Percentiles rank a stretch among this genome's conserved stretches.
Conservation (phyloP, 1,140 invertebrate genomes). For the Drosophila pandora region DNA sequence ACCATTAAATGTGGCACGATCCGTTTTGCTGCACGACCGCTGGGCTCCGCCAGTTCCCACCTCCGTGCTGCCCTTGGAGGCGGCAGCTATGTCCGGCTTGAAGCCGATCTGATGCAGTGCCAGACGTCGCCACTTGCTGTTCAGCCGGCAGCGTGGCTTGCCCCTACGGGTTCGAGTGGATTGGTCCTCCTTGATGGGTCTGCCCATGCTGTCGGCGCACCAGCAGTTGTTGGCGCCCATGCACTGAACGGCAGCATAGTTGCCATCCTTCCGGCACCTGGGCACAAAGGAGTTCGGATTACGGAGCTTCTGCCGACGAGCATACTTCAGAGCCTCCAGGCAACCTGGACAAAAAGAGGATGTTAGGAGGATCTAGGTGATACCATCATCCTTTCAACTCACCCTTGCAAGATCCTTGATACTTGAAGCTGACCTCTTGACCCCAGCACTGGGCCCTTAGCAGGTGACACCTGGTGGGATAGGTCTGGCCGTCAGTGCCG, state of each 20-base stretch:
- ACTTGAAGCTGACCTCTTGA: slow-evolving; percentile 87
- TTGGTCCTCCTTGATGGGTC: slow-evolving; percentile 89
- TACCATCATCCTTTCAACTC: slow-evolving; percentile 20
- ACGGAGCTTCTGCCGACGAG: slow-evolving; percentile 62
- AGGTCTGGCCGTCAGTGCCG: slow-evolving; percentile 91
- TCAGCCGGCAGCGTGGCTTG: slow-evolving; percentile 87
- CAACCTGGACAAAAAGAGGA: slow-evolving; percentile 53
- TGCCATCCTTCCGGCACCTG: slow-evolving; percentile 91
- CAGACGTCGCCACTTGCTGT: slow-evolving; percentile 80
- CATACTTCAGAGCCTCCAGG: slow-evolving; percentile 72
- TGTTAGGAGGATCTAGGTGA: not conserved
- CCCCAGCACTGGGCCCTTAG: slow-evolving; percentile 90
- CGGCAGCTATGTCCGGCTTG: slow-evolving; percentile 22
- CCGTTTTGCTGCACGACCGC: slow-evolving; percentile 87
- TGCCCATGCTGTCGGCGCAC: slow-evolving; percentile 92
- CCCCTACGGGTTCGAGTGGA: slow-evolving; percentile 86
- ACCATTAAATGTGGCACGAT: slow-evolving; percentile 91
- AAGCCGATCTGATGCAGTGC: slow-evolving; percentile 53
- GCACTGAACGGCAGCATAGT: slow-evolving; percentile 93
- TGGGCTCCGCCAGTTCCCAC: slow-evolving; percentile 47
- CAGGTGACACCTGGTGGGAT: slow-evolving; percentile 90
- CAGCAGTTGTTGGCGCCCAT: slow-evolving; percentile 88
- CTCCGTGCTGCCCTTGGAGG: slow-evolving; percentile 44
- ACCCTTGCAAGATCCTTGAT: slow-evolving; percentile 90
- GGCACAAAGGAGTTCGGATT: slow-evolving; percentile 86